Evolutionary conservation across 1,140 invertebrate species (phyloP), one percentile per base, ranked within the genome.

Genomic region (Lepidurus arcticus): DNA sequence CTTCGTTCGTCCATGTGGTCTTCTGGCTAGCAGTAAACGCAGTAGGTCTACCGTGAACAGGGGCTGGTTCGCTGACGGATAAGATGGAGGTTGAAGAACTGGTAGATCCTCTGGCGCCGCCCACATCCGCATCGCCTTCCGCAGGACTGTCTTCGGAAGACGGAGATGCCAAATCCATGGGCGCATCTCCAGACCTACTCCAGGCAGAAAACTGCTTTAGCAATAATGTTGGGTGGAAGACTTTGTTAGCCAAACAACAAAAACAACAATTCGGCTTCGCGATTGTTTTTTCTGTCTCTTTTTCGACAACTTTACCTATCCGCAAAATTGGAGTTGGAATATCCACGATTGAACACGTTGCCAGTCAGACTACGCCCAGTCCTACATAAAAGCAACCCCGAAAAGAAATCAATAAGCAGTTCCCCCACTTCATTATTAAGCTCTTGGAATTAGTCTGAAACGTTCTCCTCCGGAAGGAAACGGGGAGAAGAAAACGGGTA

Each of bases 41-140:
- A 4, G 34, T 34, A 34, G 13, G 21, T 65, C 53, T 65, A 21
- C 9, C 53, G 21, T 65, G 53, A 13, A 65, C 53, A 16, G 53
- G 53, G 6, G 53, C 53, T 9, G 53, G 53, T 65, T 65, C 53
- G 21, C 53, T 65, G 13, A 65, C 53, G 21, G 53, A 65, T 21
- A 65, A 65, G 16, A 65, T 10, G 53, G 53, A 65, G 7, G 53
- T 21, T 65, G 53, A 65, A 7, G 53, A 65, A 65, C 53, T 65
- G 53, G 53, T 65, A 21, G 53, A 65, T 7, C 53, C 53, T 21
- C 53, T 13, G 6, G 53, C n/a, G 16, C 53, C 53, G 13, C 53
- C 53, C 53, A 65, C n/a, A 65, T 65, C 53, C 53, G 53, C 53
- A 65, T 65, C 53, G 53, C 53, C 53, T 65, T 65, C 53, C 13